These are phyloP conservation scores for Falco punctatus DNA, from an alignment of 2,113 vertebrate genomes.

Conservation along the genomic window DNA sequence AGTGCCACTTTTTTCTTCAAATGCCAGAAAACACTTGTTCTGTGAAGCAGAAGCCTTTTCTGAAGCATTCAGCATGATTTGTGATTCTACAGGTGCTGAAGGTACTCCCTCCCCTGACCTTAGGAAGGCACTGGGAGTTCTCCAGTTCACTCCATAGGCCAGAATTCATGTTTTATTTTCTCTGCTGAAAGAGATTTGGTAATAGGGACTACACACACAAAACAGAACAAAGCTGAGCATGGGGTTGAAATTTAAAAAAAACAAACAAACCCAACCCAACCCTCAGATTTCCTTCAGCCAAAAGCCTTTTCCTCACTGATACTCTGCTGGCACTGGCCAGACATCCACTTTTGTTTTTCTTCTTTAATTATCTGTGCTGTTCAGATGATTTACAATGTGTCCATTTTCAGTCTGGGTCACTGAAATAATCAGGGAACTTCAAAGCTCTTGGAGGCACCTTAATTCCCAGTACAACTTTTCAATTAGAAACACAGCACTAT, in stretches of 20 bases:
- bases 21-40: accelerated
- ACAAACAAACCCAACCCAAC: neutral
- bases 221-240: neutral
- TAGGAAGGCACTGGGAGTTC: neutral
- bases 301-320: neutral
- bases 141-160: neutral
- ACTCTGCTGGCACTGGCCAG: neutral
- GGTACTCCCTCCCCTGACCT: neutral
- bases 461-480: neutral
- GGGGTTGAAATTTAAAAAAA: neutral
- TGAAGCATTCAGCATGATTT: neutral
- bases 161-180: neutral
- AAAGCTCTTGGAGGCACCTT: neutral
- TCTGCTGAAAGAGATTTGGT: neutral
- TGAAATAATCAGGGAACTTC: neutral
- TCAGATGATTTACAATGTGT: neutral
- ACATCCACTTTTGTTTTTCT: neutral
- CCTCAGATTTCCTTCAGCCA: neutral
- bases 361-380: neutral
- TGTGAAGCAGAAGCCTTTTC: neutral
- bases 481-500: neutral
- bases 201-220: accelerated
- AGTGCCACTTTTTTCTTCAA: no score
- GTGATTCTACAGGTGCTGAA: neutral
- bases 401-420: neutral